Evolutionary conservation across 1,140 invertebrate species (phyloP).

Genomic region (Phocides pigmalion): DNA sequence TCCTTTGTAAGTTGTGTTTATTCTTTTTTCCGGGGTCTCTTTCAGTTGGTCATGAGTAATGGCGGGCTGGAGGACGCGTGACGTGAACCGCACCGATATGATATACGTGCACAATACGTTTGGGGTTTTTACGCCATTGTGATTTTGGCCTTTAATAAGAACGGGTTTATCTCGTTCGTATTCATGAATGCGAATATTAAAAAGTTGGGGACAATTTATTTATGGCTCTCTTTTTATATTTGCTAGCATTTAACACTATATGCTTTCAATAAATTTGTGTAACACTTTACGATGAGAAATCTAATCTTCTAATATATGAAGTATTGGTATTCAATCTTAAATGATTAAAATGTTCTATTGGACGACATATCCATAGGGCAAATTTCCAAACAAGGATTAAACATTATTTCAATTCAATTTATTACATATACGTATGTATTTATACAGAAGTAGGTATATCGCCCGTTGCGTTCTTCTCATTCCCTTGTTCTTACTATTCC

Average conservation of each 20-base stretch:
- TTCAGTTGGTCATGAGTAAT: constrained; percentile 72
- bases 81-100: constrained; percentile 51
- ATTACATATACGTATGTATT: too few species aligned
- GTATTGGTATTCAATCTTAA: too few species aligned
- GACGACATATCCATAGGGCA: too few species aligned
- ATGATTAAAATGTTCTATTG: too few species aligned
- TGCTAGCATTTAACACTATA: background rate
- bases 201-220: constrained; percentile 13
- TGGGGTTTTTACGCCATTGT: constrained; percentile 51
- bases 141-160: constrained; percentile 41
- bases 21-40: constrained; percentile 67
- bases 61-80: constrained; percentile 53
- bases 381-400: too few species aligned
- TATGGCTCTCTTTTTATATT: background rate
- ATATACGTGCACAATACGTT: constrained; percentile 60
- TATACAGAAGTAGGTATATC: too few species aligned
- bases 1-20: constrained; percentile 73
- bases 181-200: constrained; percentile 19
- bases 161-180: constrained; percentile 22
- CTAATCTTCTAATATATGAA: too few species aligned
- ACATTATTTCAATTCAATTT: too few species aligned
- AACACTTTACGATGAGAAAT: too few species aligned
- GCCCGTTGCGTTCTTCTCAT: too few species aligned
- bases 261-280: too few species aligned
- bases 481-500: too few species aligned